Base-by-base conservation (phyloP, 2,113 vertebrate species). In the Chlorodrepanis virens region DNA sequence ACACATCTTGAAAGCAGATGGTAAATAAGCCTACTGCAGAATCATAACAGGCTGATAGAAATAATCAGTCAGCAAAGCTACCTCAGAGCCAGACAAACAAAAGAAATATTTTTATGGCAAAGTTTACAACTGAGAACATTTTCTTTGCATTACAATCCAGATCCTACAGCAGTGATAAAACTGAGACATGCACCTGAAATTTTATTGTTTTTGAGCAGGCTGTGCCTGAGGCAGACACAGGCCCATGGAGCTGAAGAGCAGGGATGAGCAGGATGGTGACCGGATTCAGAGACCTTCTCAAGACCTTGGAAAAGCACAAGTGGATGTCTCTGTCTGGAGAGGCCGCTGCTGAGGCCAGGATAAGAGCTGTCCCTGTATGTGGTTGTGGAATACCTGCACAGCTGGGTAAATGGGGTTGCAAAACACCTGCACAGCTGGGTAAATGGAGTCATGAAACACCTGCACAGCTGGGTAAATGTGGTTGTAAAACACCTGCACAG, bases 1-100 rank as follows among this genome's bases (percentile, higher is more conserved):
- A 42, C 16, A 29, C 11, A 37, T 65, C 50, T 74, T 70, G 64
- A 72, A 85, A 68, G 82, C 80, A 72, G 72, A 64, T 94, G 77
- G 74, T 57, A 93, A 90, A 95, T 57, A 61, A 93, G 35, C 67
- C 92, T 68, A 83, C 52, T 68, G 63, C 24, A 56, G 52, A 89
- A 67, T 82, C 52, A 28, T n/a, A 56, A 81, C 31, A 75, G 24
- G 60, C 35, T 29, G 39, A 75, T 45, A 86, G 85, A 89, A 91
- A 94, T 45, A 86, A 87, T 49, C 64, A 23, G 15, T 77, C 37
- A 89, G 78, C 63, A 94, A 87, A 93, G 70, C 50, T 89, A 89
- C 77, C 71, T 94, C 57, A 59, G 57, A 90, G 65, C 60, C 68
- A 75, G 54, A 67, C 29, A 82, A 86, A 89, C 37, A 61, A 27